A percentile compares a stretch with the other conserved stretches of the same genome.
Evolutionary conservation across 1,140 invertebrate species (phyloP).

Genomic region (Episyrphus balteatus): DNA sequence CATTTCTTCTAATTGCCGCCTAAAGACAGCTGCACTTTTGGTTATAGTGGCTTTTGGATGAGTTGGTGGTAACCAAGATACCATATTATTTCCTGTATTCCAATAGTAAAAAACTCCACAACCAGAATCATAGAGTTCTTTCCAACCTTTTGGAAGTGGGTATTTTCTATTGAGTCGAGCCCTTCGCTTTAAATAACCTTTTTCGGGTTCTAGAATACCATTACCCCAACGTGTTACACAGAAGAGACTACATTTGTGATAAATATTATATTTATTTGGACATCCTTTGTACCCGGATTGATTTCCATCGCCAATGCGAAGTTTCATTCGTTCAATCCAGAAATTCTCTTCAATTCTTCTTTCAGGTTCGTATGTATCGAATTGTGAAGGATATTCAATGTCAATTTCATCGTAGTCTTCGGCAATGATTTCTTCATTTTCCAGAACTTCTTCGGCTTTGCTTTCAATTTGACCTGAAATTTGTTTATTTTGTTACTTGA

Average conservation of each 20-base stretch:
- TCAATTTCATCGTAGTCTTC: conserved; percentile 64
- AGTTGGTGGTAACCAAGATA: conserved; percentile 86
- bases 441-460: too few relatives aligned
- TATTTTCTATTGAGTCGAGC: conserved; percentile 74
- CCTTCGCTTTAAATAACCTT: conserved; percentile 63
- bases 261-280: conserved; percentile 93
- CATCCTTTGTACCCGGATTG: conserved; percentile 65
- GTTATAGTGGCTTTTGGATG: conserved; percentile 79
- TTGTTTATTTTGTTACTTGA: too few relatives aligned
- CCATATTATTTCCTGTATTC: conserved; percentile 34
- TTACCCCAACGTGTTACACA: conserved; percentile 83
- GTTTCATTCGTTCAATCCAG: conserved; percentile 43
- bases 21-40: conserved; percentile 69
- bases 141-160: conserved; percentile 86
- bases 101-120: conserved; percentile 44
- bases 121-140: conserved; percentile 82
- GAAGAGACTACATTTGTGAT: conserved; percentile 81
- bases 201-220: conserved; percentile 57
- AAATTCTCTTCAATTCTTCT: conserved; percentile 35
- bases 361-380: conserved; percentile 14
- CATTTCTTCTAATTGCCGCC: conserved; percentile 46
- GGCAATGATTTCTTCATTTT: conserved; percentile 69
- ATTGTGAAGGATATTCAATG: conserved; percentile 15
- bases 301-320: conserved; percentile 42
- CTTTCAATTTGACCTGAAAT: too few relatives aligned